Evolutionary conservation across 2,888 invertebrate species (phyloP), one percentile per base, ranked within the genome.

Genomic region (Ypsolopha sequella): DNA sequence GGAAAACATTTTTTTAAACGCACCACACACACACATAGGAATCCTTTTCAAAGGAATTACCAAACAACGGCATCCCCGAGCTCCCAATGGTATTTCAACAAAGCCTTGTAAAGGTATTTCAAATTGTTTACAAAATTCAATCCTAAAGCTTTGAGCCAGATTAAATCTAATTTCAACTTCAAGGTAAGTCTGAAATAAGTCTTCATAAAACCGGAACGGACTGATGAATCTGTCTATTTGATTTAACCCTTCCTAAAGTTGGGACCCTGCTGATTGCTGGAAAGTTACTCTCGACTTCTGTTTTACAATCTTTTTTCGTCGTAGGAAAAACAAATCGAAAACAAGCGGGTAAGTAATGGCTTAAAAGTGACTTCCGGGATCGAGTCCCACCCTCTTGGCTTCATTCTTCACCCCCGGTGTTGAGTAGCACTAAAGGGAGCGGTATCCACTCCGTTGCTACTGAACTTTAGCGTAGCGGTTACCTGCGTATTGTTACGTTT

Each of bases 101-200:
- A 84, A 85, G 82, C 84, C 80, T 84, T 84, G 80, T 73, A 77
- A 79, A 84, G 82, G 82, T 85, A 86, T 80, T 76, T 71, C 76
- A 86, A 86, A 85, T 86, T 86, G 85, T 86, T 85, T 82, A 85
- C 84, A 84, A 84, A 86, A 85, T 85, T 85, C 85, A 86, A 85
- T 85, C 85, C 82, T 80, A 79, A 81, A 84, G 80, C 85, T 82
- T 74, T 80, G 80, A 77, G 81, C 76, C 84, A 79, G 86, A 85
- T 85, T 85, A 85, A 86, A 86, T 86, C 85, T 85, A 86, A 86
- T 86, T 85, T 84, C 80, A 85, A 86, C 81, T 85, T 78, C 71
- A 79, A 82, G 85, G 84, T 84, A 86, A 86, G 84, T 82, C 85
- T 81, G 76, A 84, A 85, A 86, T 85, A 85, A 86, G 84, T 85